These are phyloP conservation scores for Spatulosminthurus flaviceps DNA, from an alignment of 2,888 invertebrate genomes.

Conservation along the genomic window DNA sequence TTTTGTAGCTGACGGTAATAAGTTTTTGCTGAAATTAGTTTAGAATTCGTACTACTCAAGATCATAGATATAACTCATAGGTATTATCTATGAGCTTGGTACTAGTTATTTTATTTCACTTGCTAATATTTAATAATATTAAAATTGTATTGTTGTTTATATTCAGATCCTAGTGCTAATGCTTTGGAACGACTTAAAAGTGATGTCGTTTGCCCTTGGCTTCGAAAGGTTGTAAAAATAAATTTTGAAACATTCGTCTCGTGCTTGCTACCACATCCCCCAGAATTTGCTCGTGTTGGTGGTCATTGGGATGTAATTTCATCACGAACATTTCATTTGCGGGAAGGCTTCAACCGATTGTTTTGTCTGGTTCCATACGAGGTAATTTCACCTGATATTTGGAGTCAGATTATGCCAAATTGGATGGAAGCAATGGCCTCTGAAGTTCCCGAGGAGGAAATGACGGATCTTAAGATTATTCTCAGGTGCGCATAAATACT, in stretches of 20 bases:
- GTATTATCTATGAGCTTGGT: too few relatives aligned
- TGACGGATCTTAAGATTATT: slow-evolving; percentile 83
- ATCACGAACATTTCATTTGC: slow-evolving; percentile 87
- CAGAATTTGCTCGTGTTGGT: slow-evolving; percentile 93
- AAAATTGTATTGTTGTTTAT: too few relatives aligned
- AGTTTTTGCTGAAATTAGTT: too few relatives aligned
- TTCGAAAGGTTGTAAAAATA: slow-evolving; percentile 81
- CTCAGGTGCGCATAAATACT: too few relatives aligned
- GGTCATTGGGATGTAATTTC: slow-evolving; percentile 95
- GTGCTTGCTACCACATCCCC: slow-evolving; percentile 94
- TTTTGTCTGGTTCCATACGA: slow-evolving; percentile 98
- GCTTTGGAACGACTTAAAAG: slow-evolving; percentile 90
- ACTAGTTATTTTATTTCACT: too few relatives aligned
- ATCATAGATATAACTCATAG: too few relatives aligned
- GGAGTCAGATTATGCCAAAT: slow-evolving; percentile 98
- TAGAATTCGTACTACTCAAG: too few relatives aligned
- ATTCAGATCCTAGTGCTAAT: slow-evolving; percentile 77
- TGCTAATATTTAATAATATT: too few relatives aligned
- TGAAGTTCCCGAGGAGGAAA: slow-evolving; percentile 88
- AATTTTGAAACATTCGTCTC: slow-evolving; percentile 91
- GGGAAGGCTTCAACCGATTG: slow-evolving; percentile 91
- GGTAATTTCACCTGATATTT: slow-evolving; percentile 93
- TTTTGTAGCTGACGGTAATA: slow-evolving; percentile 88
- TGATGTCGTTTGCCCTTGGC: slow-evolving; percentile 92
- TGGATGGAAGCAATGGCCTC: slow-evolving; percentile 98